phyloP scores from a whole-genome alignment of 2,113 vertebrate genomes.

The Alligator sinensis region DNA sequence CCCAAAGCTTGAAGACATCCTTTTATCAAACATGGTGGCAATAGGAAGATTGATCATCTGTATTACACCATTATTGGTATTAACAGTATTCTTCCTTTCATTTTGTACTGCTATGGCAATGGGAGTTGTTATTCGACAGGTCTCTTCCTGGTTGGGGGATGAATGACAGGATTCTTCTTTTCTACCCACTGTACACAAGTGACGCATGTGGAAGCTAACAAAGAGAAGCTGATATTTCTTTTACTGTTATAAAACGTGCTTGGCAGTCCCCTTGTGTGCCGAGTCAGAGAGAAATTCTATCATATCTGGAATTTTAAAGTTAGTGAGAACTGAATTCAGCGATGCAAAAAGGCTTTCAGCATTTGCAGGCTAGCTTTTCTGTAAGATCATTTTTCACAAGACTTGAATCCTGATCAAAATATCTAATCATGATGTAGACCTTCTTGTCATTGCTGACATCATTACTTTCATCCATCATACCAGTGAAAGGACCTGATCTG shows the following conservation, averaged over 20 bases:
- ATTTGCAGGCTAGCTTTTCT: conserved; percentile 17
- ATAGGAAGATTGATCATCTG: not conserved
- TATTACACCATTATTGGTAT: not conserved
- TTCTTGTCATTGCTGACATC: conserved; percentile 1
- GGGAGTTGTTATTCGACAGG: not conserved
- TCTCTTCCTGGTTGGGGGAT: not conserved
- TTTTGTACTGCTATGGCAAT: not conserved
- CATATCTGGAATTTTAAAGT: not conserved
- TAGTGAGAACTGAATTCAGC: conserved; percentile 22
- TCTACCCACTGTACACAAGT: not conserved
- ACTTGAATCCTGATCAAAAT: conserved; percentile 47
- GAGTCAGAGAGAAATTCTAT: conserved; percentile 26
- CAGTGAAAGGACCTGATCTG: not conserved
- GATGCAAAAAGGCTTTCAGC: conserved; percentile 22
- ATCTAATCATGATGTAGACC: conserved; percentile 7
- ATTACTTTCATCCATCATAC: not conserved
- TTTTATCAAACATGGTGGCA: not conserved
- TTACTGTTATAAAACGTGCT: not conserved
- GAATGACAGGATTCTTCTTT: not conserved
- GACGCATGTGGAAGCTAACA: not conserved
- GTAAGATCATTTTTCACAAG: not conserved
- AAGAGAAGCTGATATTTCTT: not conserved
- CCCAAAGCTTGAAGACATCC: not conserved
- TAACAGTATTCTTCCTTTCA: not conserved
- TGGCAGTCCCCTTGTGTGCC: not conserved